These are phyloP conservation scores for Enteromius radiatus DNA, from an alignment of 2,797 vertebrate species.

Conservation along the genomic window DNA sequence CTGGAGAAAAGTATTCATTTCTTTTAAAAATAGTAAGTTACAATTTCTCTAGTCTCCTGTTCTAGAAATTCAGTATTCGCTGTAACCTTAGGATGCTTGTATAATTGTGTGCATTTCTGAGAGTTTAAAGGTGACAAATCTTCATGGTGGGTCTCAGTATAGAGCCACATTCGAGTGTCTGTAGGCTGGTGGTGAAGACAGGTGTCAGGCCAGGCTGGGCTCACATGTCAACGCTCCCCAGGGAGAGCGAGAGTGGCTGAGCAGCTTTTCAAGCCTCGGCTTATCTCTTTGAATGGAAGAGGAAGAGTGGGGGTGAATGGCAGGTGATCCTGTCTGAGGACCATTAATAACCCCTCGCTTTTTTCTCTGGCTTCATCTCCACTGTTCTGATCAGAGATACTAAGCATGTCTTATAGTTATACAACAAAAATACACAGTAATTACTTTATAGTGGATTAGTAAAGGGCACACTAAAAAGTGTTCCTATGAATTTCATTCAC, in stretches of 20 bases:
- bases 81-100: not conserved
- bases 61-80: not conserved
- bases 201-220: slow-evolving; percentile 33
- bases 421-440: not conserved
- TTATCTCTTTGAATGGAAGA: slow-evolving; percentile 32
- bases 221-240: slow-evolving; percentile 34
- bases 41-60: not conserved
- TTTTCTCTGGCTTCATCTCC: not conserved
- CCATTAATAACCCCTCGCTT: slow-evolving; percentile 31
- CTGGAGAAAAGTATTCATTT: not conserved
- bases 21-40: not conserved
- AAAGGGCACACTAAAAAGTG: not conserved
- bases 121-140: not conserved
- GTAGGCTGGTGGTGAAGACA: slow-evolving; percentile 21
- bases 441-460: not conserved
- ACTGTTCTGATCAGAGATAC: not conserved
- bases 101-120: not conserved
- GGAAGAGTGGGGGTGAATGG: slow-evolving; percentile 27
- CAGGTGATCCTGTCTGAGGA: slow-evolving; percentile 50
- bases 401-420: not conserved
- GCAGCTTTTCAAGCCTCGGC: slow-evolving; percentile 13
- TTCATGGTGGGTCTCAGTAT: slow-evolving; percentile 15
- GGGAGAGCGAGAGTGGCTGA: slow-evolving; percentile 14
- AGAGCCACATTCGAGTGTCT: not conserved
- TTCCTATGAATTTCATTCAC: not conserved